These are phyloP conservation scores for Gobius niger DNA, from an alignment of 2,113 vertebrate genomes.

Conservation along the genomic window DNA sequence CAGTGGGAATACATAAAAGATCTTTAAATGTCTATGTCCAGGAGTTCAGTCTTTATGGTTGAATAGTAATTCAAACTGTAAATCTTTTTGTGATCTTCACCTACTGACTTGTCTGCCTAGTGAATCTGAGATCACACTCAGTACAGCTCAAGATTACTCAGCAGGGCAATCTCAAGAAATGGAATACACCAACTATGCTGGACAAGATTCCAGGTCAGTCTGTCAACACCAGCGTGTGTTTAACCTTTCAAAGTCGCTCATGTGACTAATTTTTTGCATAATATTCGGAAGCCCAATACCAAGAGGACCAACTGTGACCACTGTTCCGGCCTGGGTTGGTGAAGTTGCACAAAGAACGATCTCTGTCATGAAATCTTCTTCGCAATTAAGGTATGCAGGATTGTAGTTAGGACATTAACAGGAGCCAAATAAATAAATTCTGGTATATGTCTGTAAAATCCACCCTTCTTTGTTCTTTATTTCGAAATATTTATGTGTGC, in stretches of 20 bases:
- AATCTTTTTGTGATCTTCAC: background rate
- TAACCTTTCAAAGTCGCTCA: background rate
- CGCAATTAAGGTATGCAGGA: constrained; percentile 50
- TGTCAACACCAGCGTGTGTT: background rate
- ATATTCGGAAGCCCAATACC: constrained; percentile 31
- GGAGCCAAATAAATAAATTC: no score
- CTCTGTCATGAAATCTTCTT: constrained; percentile 18
- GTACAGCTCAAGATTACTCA: constrained; percentile 7
- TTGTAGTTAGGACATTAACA: background rate
- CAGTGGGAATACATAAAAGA: background rate
- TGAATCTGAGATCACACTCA: constrained; percentile 11
- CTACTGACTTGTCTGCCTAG: constrained; percentile 9
- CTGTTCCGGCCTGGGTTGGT: constrained; percentile 6
- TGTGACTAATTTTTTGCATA: background rate
- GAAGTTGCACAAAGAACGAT: background rate
- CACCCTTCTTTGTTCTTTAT: no score
- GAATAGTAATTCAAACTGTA: background rate
- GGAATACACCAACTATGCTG: constrained; percentile 1
- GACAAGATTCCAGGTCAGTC: constrained; percentile 46
- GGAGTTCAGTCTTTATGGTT: background rate
- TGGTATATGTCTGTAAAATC: no score
- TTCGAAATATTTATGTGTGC: no score
- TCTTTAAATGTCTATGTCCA: background rate
- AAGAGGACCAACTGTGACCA: background rate
- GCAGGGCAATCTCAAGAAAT: background rate